Conservation (phyloP, 1,140 invertebrate genomes). For the Maniola jurtina region DNA sequence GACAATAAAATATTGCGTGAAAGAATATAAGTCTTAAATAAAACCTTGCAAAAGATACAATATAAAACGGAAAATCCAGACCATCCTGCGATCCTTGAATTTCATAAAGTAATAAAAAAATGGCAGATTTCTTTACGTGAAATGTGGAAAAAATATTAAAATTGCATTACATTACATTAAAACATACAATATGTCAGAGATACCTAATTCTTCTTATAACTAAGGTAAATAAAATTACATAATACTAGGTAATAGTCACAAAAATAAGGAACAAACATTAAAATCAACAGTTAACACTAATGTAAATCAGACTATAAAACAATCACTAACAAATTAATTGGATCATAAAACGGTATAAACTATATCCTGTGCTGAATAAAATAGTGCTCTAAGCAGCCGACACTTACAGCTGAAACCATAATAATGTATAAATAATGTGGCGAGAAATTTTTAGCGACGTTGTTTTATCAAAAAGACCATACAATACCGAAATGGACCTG, state of each 20-base stretch:
- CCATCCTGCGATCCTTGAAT: neutral
- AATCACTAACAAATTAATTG: constrained; percentile 46
- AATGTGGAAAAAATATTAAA: neutral
- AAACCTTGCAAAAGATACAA: neutral
- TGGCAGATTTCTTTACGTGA: neutral
- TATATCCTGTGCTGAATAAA: constrained; percentile 52
- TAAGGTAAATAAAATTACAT: constrained; percentile 6
- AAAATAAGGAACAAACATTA: constrained; percentile 21
- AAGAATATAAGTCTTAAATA: neutral
- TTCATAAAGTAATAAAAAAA: neutral
- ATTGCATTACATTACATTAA: neutral
- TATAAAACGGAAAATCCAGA: neutral
- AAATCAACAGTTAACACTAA: constrained; percentile 29
- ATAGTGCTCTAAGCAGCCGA: constrained; percentile 42
- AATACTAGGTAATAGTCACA: constrained; percentile 12
- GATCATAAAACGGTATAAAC: constrained; percentile 49
- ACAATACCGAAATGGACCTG: too few species aligned
- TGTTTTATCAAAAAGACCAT: too few species aligned
- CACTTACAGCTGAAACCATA: neutral
- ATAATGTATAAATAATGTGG: too few species aligned
- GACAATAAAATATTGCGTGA: neutral
- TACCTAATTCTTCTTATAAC: neutral
- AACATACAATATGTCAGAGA: constrained; percentile 5
- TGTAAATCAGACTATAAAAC: constrained; percentile 26
- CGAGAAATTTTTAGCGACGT: too few species aligned